Percentiles rank a stretch among this genome's conserved stretches.
Conservation (phyloP, 1,140 invertebrate genomes). For the Steinernema feltiae region DNA sequence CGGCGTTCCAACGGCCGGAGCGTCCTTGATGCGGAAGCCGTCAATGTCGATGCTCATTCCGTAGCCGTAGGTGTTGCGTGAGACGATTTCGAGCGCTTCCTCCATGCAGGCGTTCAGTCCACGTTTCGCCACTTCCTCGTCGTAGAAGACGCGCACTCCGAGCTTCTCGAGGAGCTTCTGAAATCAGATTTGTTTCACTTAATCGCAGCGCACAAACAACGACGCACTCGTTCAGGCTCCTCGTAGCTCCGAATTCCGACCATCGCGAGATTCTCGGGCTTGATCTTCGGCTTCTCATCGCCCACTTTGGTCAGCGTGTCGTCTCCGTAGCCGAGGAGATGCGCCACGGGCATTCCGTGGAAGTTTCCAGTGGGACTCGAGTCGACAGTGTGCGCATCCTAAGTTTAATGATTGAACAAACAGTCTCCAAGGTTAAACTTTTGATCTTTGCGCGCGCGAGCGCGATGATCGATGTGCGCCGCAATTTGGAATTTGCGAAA, state of each 20-base stretch:
- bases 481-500: background rate
- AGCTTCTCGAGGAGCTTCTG: slow-evolving; percentile 44
- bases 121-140: slow-evolving; percentile 39
- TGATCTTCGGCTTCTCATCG: slow-evolving; percentile 44
- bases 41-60: slow-evolving; percentile 49
- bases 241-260: slow-evolving; percentile 48
- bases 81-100: slow-evolving; percentile 35
- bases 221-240: slow-evolving; percentile 32
- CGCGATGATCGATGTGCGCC: slow-evolving; percentile 2
- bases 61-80: slow-evolving; percentile 42
- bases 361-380: slow-evolving; percentile 40
- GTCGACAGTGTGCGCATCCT: slow-evolving; percentile 47
- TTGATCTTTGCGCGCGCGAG: background rate
- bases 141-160: slow-evolving; percentile 46
- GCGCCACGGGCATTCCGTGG: slow-evolving; percentile 48
- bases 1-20: slow-evolving; percentile 50
- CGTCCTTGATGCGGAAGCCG: slow-evolving; percentile 46
- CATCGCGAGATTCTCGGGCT: slow-evolving; percentile 42
- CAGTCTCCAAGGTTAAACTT: background rate
- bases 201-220: background rate
- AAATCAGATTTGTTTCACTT: background rate
- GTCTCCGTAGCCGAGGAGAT: slow-evolving; percentile 47
- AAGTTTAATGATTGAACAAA: too few relatives aligned
- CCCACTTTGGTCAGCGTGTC: slow-evolving; percentile 34
- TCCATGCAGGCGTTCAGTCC: slow-evolving; percentile 43